Percentiles rank a stretch among this genome's conserved stretches.
phyloP scores from a whole-genome alignment of 2,797 vertebrate species.

The Semaprochilodus insignis region DNA sequence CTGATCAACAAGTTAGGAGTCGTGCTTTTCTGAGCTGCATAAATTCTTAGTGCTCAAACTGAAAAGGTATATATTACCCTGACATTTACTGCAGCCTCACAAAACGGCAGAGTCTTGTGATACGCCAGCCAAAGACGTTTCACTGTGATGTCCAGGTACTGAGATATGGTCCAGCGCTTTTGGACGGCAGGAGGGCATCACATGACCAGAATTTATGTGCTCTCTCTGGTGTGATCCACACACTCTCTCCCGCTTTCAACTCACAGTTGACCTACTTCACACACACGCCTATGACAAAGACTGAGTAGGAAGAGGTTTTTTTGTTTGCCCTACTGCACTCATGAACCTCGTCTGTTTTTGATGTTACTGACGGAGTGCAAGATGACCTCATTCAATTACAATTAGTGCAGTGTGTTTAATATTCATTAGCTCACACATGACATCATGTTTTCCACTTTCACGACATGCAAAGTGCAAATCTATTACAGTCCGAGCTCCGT shows the following conservation, averaged over 20 bases:
- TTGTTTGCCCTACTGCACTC: constrained; percentile 23
- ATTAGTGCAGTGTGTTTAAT: constrained; percentile 1
- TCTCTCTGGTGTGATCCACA: constrained; percentile 36
- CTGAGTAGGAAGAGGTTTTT: constrained; percentile 30
- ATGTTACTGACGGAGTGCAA: not conserved
- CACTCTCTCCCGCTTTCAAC: constrained; percentile 37
- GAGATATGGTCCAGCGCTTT: constrained; percentile 29
- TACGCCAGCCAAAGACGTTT: not conserved
- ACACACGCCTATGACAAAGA: constrained; percentile 2
- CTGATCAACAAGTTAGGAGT: no score
- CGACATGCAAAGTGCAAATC: not conserved
- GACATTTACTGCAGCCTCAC: not conserved
- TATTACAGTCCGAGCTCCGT: not conserved
- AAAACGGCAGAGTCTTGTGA: constrained; percentile 32
- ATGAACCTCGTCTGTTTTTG: constrained; percentile 16
- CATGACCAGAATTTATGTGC: constrained; percentile 25
- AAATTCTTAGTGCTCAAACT: no score
- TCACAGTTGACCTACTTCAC: constrained; percentile 36
- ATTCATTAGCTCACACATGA: not conserved
- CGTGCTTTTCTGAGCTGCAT: no score
- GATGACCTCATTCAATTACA: constrained; percentile 16
- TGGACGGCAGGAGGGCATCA: constrained; percentile 36
- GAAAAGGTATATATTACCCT: no score
- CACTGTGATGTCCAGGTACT: not conserved
- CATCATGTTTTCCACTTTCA: not conserved